Conservation (phyloP, 2,888 invertebrate species). For the Ennomos quercinarius region DNA sequence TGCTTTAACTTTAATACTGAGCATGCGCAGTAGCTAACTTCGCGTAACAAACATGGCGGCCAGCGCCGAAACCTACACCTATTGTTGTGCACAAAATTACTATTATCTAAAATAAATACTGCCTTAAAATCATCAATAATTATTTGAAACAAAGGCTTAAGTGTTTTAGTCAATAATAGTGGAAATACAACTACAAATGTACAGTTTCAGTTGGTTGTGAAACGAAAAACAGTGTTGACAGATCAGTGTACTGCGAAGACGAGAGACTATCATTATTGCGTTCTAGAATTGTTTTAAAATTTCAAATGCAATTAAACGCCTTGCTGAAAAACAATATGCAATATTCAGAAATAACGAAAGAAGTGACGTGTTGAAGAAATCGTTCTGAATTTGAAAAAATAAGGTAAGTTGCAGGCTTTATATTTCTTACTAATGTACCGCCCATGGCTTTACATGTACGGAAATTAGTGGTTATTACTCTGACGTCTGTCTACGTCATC, state of each 20-base stretch:
- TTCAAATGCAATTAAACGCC: conserved; percentile 4
- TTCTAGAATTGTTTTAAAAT: conserved; percentile 13
- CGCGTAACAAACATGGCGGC: conserved; percentile 58
- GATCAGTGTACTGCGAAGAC: conserved; percentile 53
- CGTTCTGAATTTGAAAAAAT: background rate
- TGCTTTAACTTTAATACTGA: conserved; percentile 31
- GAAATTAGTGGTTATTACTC: too few relatives aligned
- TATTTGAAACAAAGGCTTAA: background rate
- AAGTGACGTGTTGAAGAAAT: conserved; percentile 2
- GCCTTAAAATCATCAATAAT: conserved; percentile 5
- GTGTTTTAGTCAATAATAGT: background rate
- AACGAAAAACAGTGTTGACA: conserved; percentile 52
- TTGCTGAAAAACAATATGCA: background rate
- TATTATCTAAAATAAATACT: conserved; percentile 35
- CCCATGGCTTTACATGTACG: too few relatives aligned
- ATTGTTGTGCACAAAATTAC: conserved; percentile 52
- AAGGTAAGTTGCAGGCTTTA: conserved; percentile 2
- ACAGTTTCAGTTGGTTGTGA: conserved; percentile 20
- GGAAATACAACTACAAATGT: conserved; percentile 4
- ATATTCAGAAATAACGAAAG: background rate
- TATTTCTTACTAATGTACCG: background rate
- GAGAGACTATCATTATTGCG: conserved; percentile 44
- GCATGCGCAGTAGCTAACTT: conserved; percentile 50
- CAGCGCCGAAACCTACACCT: conserved; percentile 47
- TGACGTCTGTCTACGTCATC: too few relatives aligned